Conservation (phyloP, 2,113 vertebrate species). For the Podarcis cretensis region DNA sequence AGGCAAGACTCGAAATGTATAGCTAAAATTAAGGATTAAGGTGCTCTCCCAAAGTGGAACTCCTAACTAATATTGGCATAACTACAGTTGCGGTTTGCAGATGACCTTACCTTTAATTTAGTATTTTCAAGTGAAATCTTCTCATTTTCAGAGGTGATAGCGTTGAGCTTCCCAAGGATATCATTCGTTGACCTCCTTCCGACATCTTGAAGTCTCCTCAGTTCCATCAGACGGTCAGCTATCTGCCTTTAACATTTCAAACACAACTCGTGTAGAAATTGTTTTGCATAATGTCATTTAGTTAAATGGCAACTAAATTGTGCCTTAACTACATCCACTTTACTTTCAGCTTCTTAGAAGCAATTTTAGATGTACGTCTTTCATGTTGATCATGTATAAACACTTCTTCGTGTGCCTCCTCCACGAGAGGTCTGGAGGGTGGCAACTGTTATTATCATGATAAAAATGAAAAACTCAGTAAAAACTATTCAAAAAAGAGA, state of each 20-base stretch:
- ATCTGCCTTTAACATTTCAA: conserved; percentile 79
- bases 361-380: neutral
- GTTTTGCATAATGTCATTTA: conserved; percentile 6
- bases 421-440: too few species aligned
- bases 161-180: conserved; percentile 76
- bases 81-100: conserved; percentile 9
- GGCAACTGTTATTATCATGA: too few species aligned
- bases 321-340: neutral
- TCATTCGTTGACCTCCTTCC: conserved; percentile 71
- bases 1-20: neutral
- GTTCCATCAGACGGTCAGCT: conserved; percentile 71
- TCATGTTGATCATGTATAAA: neutral
- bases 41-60: neutral
- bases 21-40: neutral
- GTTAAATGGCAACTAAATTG: neutral
- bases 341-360: neutral
- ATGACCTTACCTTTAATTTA: conserved; percentile 79
- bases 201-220: conserved; percentile 73
- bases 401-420: too few species aligned
- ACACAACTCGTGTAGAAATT: conserved; percentile 15
- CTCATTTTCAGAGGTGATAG: conserved; percentile 76
- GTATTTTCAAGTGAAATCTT: conserved; percentile 78
- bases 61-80: neutral
- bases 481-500: too few species aligned
- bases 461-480: too few species aligned